These are phyloP conservation scores for Dastarcus helophoroides DNA, from an alignment of 2,888 invertebrate species.

Conservation along the genomic window DNA sequence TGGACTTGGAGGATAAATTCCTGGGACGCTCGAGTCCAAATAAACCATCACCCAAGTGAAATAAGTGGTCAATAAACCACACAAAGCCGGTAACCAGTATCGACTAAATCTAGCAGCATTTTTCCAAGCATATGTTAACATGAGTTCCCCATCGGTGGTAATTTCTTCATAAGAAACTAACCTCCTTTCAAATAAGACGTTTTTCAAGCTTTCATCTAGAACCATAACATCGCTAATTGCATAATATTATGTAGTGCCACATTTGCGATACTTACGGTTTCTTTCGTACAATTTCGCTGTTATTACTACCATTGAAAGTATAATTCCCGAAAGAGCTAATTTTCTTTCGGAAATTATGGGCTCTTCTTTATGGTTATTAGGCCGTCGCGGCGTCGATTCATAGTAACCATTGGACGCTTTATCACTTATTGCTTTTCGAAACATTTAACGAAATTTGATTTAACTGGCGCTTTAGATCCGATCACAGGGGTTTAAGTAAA, in stretches of 20 bases:
- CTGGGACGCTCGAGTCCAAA: constrained; percentile 49
- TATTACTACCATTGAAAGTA: constrained; percentile 27
- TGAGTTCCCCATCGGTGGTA: constrained; percentile 29
- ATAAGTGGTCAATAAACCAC: constrained; percentile 41
- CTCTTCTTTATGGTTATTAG: constrained; percentile 7
- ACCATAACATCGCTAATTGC: constrained; percentile 8
- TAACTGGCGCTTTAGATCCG: too few relatives aligned
- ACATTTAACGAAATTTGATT: background rate
- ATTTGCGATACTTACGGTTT: constrained; percentile 28
- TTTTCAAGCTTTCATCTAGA: constrained; percentile 21
- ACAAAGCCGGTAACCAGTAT: constrained; percentile 32
- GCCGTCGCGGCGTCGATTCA: constrained; percentile 5
- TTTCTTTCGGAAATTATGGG: constrained; percentile 26
- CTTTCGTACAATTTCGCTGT: constrained; percentile 23
- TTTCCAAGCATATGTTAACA: constrained; percentile 30
- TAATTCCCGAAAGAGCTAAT: constrained; percentile 27
- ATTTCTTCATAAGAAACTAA: constrained; percentile 27
- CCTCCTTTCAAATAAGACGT: constrained; percentile 24
- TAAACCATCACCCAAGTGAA: constrained; percentile 49
- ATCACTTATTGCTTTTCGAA: too few relatives aligned
- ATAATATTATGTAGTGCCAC: constrained; percentile 2
- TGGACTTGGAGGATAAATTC: constrained; percentile 47
- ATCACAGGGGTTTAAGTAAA: too few relatives aligned
- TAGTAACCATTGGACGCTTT: background rate
- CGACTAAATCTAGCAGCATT: constrained; percentile 28